Percentiles rank a stretch among this genome's conserved stretches.
Conservation (phyloP, 2,113 vertebrate species). For the Hucho hucho region DNA sequence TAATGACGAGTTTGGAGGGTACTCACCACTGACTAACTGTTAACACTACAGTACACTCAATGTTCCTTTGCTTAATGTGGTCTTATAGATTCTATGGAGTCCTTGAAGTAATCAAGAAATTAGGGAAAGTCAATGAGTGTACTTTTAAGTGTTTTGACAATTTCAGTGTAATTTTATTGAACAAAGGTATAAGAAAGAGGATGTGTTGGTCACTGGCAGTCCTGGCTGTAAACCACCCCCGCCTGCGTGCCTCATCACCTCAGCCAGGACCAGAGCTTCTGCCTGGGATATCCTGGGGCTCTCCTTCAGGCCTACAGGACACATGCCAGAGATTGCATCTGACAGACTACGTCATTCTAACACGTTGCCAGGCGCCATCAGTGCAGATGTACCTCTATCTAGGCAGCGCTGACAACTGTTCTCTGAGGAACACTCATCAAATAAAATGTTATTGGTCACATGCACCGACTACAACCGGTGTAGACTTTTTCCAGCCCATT, state of each 20-base stretch:
- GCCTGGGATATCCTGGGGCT: constrained; percentile 76
- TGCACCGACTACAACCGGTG: too few relatives aligned
- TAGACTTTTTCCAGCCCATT: too few relatives aligned
- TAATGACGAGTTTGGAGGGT: too few relatives aligned
- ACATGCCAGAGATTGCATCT: not conserved
- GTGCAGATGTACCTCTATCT: too few relatives aligned
- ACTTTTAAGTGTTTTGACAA: not conserved
- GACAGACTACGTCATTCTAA: too few relatives aligned
- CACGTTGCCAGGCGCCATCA: too few relatives aligned
- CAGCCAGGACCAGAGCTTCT: constrained; percentile 78
- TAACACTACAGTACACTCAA: not conserved
- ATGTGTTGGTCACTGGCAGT: constrained; percentile 51
- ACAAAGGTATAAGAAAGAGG: not conserved
- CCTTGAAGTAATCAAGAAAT: too few relatives aligned
- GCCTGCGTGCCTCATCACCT: constrained; percentile 73
- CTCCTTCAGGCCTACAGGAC: constrained; percentile 79
- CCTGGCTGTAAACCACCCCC: constrained; percentile 77
- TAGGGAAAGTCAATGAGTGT: not conserved
- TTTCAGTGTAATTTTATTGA: not conserved
- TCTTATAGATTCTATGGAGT: too few relatives aligned
- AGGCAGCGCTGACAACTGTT: too few relatives aligned
- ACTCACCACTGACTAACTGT: not conserved
- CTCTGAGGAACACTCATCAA: too few relatives aligned
- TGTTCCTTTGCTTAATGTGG: not conserved
- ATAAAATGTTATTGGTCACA: too few relatives aligned